phyloP scores from a whole-genome alignment of 2,888 invertebrate genomes.

The Dryomyza anilis region DNA sequence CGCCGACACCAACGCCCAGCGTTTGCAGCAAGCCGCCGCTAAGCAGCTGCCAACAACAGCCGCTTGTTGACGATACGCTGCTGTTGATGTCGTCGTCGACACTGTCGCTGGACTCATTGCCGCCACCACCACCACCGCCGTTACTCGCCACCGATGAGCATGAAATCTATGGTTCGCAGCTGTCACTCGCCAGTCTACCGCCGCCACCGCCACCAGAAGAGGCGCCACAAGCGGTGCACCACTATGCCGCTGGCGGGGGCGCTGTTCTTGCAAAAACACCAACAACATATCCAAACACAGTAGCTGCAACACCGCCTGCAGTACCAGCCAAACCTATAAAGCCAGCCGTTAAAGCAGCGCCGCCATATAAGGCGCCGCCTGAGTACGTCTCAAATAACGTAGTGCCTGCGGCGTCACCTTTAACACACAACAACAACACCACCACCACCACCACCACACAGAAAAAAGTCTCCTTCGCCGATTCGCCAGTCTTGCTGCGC shows the following conservation, averaged over 20 bases:
- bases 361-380: conserved; percentile 61
- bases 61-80: conserved; percentile 16
- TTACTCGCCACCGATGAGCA: conserved; percentile 54
- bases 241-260: no score
- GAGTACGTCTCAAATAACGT: conserved; percentile 49
- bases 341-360: conserved; percentile 55
- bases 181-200: conserved; percentile 73
- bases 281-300: not conserved
- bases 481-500: conserved; percentile 59
- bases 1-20: conserved; percentile 60
- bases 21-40: conserved; percentile 54
- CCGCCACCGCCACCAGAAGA: conserved; percentile 68
- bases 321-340: conserved; percentile 55
- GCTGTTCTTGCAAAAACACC: no score
- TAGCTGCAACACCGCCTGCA: conserved; percentile 39
- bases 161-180: conserved; percentile 69
- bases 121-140: conserved; percentile 74
- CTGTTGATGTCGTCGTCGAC: conserved; percentile 76
- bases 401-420: not conserved
- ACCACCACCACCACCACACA: conserved; percentile 34
- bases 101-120: conserved; percentile 78
- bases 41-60: conserved; percentile 21
- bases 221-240: not conserved
- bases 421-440: conserved; percentile 22
- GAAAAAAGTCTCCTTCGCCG: conserved; percentile 61